Percentiles rank a stretch among this genome's conserved stretches.
These are phyloP conservation scores for Tanypteryx hageni DNA, from an alignment of 2,888 invertebrate species.

Conservation along the genomic window DNA sequence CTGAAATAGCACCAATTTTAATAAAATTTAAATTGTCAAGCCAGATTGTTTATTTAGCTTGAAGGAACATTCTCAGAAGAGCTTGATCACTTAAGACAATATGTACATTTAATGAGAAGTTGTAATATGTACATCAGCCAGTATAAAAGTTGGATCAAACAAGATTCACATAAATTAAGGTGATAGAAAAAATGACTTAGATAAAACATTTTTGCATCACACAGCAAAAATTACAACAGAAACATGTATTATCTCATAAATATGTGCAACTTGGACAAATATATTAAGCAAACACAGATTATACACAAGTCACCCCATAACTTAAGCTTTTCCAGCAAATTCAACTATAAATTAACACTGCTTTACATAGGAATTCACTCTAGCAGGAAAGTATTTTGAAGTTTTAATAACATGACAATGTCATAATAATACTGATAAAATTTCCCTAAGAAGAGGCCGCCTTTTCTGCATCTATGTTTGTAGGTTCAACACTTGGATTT, in stretches of 20 bases:
- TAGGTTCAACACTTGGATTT: neutral
- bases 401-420: slow-evolving; percentile 36
- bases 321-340: slow-evolving; percentile 20
- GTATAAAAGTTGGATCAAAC: slow-evolving; percentile 56
- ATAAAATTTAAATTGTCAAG: neutral
- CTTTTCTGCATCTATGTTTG: neutral
- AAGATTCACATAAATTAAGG: slow-evolving; percentile 34
- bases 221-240: slow-evolving; percentile 47
- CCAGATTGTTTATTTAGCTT: slow-evolving; percentile 58
- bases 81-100: slow-evolving; percentile 12
- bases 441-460: slow-evolving; percentile 16
- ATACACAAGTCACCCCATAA: slow-evolving; percentile 52
- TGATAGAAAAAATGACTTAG: slow-evolving; percentile 55
- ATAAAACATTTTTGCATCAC: slow-evolving; percentile 60
- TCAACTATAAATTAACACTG: slow-evolving; percentile 41
- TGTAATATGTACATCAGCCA: slow-evolving; percentile 40
- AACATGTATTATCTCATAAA: slow-evolving; percentile 46
- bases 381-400: slow-evolving; percentile 47
- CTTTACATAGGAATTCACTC: slow-evolving; percentile 58
- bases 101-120: slow-evolving; percentile 18
- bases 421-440: slow-evolving; percentile 54
- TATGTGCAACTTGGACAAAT: slow-evolving; percentile 45
- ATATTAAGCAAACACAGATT: slow-evolving; percentile 35
- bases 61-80: slow-evolving; percentile 51
- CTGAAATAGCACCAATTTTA: too few relatives aligned